Evolutionary conservation across 2,113 vertebrate genomes (phyloP), one percentile per base, ranked within the genome.

Genomic region (Zootoca vivipara): DNA sequence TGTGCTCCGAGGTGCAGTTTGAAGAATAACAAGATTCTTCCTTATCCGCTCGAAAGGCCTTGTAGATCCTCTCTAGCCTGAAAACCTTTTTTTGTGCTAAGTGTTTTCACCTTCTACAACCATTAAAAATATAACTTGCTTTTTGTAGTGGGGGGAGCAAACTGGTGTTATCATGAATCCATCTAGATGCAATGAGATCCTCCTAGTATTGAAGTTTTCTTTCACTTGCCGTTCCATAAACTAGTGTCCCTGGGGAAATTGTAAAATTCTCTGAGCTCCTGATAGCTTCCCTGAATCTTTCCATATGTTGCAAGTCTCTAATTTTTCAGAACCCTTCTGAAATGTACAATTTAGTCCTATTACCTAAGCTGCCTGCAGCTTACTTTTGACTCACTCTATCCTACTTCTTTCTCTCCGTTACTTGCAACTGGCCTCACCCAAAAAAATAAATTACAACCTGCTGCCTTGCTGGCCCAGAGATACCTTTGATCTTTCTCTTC

Each of bases 401-500:
- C 64, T 24, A 18, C 28, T 18, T 88, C 40, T 16, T 72, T 83
- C 70, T 83, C n/a, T 35, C 65, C 30, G 46, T 77, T 77, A 83
- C 62, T 40, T 56, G 40, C 62, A 78, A 22, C 72, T 30, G 87
- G 30, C 72, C 72, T 64, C 5, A 4, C 80, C 80, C 58, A 35
- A 83, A 75, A 2, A 52, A 64, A 35, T 83, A 77, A 83, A 83
- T 88, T 77, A 65, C 38, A 67, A 13, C 40, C 5, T 67, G 30
- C 72, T 38, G 40, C 15, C 70, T 88, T 52, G 18, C 28, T 40
- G 70, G 40, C 62, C 73, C 72, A 35, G n/a, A 67, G 58, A 82
- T 83, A 67, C 80, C 38, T 75, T 88, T 88, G 80, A 83, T 83
- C 80, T 83, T 88, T 70, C 82, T 52, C 38, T 83, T 75, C 80